Base-by-base conservation (phyloP, 2,113 vertebrate species). In the Regulus satrapa region DNA sequence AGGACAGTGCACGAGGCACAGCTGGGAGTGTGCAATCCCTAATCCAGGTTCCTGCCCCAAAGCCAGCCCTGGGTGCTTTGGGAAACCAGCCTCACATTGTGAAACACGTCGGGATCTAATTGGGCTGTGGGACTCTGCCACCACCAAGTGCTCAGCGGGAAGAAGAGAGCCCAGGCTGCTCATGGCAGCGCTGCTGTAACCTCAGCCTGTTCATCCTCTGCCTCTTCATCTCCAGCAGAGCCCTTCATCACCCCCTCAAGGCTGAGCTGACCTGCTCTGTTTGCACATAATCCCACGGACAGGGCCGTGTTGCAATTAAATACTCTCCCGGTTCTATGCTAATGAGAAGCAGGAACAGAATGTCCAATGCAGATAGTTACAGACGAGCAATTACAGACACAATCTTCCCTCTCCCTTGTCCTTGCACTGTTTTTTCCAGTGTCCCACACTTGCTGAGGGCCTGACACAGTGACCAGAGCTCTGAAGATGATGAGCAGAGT, bases 161-260 rank as follows among this genome's bases (percentile, higher is more conserved):
- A 82, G 75, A 49, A 88, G 32, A 41, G 63, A 20, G 72, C 58
- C 2, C 19, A 71, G 38, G 23, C 69, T 4, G 69, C 36, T 36
- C 28, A 0, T 6, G 52, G 58, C 2, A 3, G 85, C 31, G 0
- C 72, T 63, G 1, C 34, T 1, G 14, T 0, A 2, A 13, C 3
- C 6, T 10, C 84, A 15, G 87, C 1, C 21, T 5, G 58, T n/a
- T n/a, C n/a, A n/a, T n/a, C n/a, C n/a, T n/a, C 81, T 78, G 86
- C 77, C 69, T 18, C 91, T 48, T 2, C 36, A 6, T 9, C 38
- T 14, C 46, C 64, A 9, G 11, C 81, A 4, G 20, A 28, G 81
- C 46, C 28, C 56, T 8, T 28, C 3, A 24, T 56, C n/a, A 0
- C 68, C 64, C 36, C 76, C 68, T 18, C 74, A 25, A 61, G 74